Evolutionary conservation across 2,797 vertebrate genomes (phyloP), one percentile per base, ranked within the genome.

Genomic region (Chaunax sp.): DNA sequence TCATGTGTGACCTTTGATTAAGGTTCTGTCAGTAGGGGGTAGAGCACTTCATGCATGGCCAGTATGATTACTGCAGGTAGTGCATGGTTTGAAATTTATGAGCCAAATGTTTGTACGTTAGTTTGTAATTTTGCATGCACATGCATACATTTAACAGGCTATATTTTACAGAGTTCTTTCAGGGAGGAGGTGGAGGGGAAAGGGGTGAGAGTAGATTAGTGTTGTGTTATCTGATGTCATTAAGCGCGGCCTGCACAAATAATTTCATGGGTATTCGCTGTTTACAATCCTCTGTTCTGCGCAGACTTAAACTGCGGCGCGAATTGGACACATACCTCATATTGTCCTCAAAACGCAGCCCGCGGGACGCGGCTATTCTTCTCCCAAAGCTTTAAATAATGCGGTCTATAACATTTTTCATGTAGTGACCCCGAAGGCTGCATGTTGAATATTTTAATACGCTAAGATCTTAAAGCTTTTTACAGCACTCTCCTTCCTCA

Each of bases 1-100:
- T 72, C 71, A 38, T 68, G 55, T 74, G 88, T 86, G 87, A 89
- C 86, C 89, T 90, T 87, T 92, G 85, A 92, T 91, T 88, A 89
- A 78, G 79, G 58, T 68, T 77, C 78, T 78, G 82, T 78, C 74
- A 80, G 83, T 33, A 11, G 72, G n/a, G 61, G 66, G 64, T 35
- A 35, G 71, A 61, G 59, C 38, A 53, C 72, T 66, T 84, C 86
- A 87, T 77, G 86, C 86, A 66, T 87, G 82, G 70, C 62, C 70
- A n/a, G 28, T 59, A 18, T 77, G 82, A 89, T 87, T 85, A 84
- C 74, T 60, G 25, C 45, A 75, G 78, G 52, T 81, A 44, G 63
- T 54, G 73, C 45, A 23, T 66, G 67, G 74, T 77, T 72, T 75
- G 67, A 65, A 75, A 81, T 89, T 87, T 81, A 90, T 68, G 77